Evolutionary conservation across 1,140 invertebrate genomes (phyloP).

Genomic region (Anadara kagoshimensis): DNA sequence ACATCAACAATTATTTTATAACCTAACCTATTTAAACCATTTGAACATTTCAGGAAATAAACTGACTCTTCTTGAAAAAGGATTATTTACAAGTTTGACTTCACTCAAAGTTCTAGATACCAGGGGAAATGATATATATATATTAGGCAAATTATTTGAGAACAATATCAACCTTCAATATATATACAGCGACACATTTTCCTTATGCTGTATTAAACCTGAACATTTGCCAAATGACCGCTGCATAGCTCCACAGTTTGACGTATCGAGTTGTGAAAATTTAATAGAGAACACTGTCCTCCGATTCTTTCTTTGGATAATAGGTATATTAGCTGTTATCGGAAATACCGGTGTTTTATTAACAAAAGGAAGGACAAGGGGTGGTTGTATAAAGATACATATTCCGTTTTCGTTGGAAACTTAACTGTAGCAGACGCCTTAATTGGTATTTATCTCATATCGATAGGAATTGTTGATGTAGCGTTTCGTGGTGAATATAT

Average conservation of each 20-base stretch:
- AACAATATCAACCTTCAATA: too few relatives aligned
- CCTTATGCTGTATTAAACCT: too few relatives aligned
- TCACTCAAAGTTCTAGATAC: too few relatives aligned
- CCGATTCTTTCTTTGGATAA: slow-evolving; percentile 82
- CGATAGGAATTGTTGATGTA: slow-evolving; percentile 82
- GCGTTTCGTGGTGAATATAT: slow-evolving; percentile 81
- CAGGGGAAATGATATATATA: too few relatives aligned
- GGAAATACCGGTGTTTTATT: slow-evolving; percentile 83
- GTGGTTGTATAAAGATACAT: slow-evolving; percentile 65
- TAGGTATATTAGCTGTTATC: slow-evolving; percentile 80
- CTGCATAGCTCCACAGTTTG: slow-evolving; percentile 82
- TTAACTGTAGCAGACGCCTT: slow-evolving; percentile 85
- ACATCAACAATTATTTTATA: too few relatives aligned
- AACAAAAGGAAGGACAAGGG: slow-evolving; percentile 77
- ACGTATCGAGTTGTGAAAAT: slow-evolving; percentile 82
- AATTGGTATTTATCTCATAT: slow-evolving; percentile 86
- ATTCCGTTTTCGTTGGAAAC: slow-evolving; percentile 81
- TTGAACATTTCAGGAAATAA: too few relatives aligned
- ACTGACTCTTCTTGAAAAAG: too few relatives aligned
- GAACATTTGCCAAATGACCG: slow-evolving; percentile 27
- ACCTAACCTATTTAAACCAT: too few relatives aligned
- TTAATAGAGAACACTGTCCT: slow-evolving; percentile 80
- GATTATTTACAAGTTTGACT: too few relatives aligned
- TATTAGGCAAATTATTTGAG: too few relatives aligned
- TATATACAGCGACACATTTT: too few relatives aligned